Evolutionary conservation across 2,113 vertebrate genomes (phyloP), one percentile per base, ranked within the genome.

Genomic region (Prolemur simus): DNA sequence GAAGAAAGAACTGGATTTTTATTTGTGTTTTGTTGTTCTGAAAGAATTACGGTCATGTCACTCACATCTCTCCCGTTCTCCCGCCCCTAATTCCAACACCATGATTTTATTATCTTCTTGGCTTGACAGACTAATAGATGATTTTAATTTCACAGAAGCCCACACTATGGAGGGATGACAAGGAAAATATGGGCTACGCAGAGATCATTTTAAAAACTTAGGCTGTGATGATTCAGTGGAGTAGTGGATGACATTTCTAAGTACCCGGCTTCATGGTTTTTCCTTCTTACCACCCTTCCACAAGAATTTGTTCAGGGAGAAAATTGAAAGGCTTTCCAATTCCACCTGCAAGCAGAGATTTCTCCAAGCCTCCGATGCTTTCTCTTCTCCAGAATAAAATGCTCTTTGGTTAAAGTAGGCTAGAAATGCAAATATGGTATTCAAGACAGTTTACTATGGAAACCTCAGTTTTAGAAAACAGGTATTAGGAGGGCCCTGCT

Each of bases 391-490:
- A 97, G 91, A 71, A 94, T 94, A 96, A 98, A 98, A 97, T 45
- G 52, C 82, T 82, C 97, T 87, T 95, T 93, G 83, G 49, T 91
- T 93, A 91, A 85, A 85, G 14, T 69, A 64, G 47, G 49, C 47
- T 98, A 96, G 92, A 93, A 77, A 94, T n/a, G 15, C 23, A 94
- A 20, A 66, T 49, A 95, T 18, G 93, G 93, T 74, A 87, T 91
- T 94, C 47, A 96, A 92, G 32, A 78, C 13, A 58, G 23, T 60
- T 87, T 85, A 85, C 97, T 91, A 85, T 87, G 85, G 60, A 91
- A 95, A 95, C 68, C 54, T 97, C 71, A 56, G n/a, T 71, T 95
- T 95, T 83, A 95, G 97, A 91, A 98, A 98, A 97, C 54, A 97
- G 96, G 94, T 29, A 82, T 52, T 17, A 80, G 94, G 81, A 95